Base-by-base conservation (phyloP, 2,888 invertebrate genomes). In the Pinctada fucata region DNA sequence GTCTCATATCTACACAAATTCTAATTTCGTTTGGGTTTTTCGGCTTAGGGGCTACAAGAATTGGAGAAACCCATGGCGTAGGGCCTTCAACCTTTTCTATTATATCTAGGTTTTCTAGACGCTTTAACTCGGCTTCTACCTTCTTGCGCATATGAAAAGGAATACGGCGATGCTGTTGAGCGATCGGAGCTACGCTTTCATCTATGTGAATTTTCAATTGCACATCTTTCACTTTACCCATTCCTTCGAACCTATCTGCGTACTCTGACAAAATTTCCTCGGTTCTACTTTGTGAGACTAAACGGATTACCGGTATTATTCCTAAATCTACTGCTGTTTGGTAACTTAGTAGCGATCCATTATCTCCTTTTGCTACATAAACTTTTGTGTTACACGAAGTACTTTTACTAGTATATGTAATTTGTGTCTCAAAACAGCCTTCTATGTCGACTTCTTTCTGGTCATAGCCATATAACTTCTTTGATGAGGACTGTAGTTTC, bases 81-180 rank as follows among this genome's bases (percentile, higher is more conserved):
- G n/a, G n/a, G 2, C 85, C 88, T 68, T 78, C 81, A 47, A 86
- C 85, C 63, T 72, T 76, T 67, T 88, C 88, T 31, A 89, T 88
- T 45, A 88, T 82, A 69, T 85, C 87, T n/a, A 81, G 66, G 13
- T 82, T 73, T 66, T 83, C 78, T 6, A 86, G 79, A n/a, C 80
- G 73, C 64, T 85, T 75, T 13, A 87, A 72, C 73, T 88, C 83
- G 67, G 81, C 45, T 74, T 85, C 82, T 2, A 86, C 82, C 31
- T 83, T 77, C 48, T 84, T 70, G 5, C 84, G 45, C 4, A 86
- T n/a, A 63, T 82, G 83, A 75, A 87, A 86, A 1, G 86, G 85
- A 48, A 84, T 83, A 3, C 86, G 47, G 13, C 84, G 63, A 47
- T 81, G 81, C 49, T 50, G 71, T 65, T 86, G 83, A 2, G 79